Evolutionary conservation across 2,888 invertebrate species (phyloP), one percentile per base, ranked within the genome.

Genomic region (Phrixothrix hirtus): DNA sequence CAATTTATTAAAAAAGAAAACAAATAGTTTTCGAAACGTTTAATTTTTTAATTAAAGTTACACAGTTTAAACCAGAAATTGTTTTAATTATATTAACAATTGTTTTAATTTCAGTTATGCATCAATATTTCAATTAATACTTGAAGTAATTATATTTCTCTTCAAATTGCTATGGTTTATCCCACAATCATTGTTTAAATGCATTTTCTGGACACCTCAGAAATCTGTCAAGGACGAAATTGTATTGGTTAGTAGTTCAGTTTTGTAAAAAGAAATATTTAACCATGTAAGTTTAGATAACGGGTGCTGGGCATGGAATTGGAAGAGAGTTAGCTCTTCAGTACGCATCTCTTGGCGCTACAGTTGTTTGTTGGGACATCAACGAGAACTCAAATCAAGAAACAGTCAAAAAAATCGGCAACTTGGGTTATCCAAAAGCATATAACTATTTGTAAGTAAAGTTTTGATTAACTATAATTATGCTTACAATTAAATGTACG

Each of bases 231-330:
- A 79, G 43, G 86, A 85, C 5, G 91, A 93, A 75, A 81, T 89
- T 54, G 84, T 90, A 49, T 76, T 94, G 77, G 90, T 91, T 76
- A 80, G 83, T 76, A 44, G 38, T 2, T 17, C 12, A 37, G 31
- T 32, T 39, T 15, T 10, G 17, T 31, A 3, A 25, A 6, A 25
- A 25, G 25, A 6, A 25, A 25, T 25, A 6, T 6, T 7, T 6
- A 25, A 25, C 4, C 25, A 25, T 14, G 12, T 13, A 4, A 25
- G 7, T 25, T 7, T 68, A 91, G 91, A 84, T 94, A 55, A 93
- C 93, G 9, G 93, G 93, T 11, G 82, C 90, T 0, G 92, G 90
- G 0, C 89, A 89, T 74, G 92, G 92, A 5, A 90, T 93, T 69
- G 93, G 93, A 1, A 80, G 85, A 41, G 87, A 90, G 72, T 77